Evolutionary conservation across 1,140 invertebrate species (phyloP), one percentile per base, ranked within the genome.

Genomic region (Drosophila lacteicornis): DNA sequence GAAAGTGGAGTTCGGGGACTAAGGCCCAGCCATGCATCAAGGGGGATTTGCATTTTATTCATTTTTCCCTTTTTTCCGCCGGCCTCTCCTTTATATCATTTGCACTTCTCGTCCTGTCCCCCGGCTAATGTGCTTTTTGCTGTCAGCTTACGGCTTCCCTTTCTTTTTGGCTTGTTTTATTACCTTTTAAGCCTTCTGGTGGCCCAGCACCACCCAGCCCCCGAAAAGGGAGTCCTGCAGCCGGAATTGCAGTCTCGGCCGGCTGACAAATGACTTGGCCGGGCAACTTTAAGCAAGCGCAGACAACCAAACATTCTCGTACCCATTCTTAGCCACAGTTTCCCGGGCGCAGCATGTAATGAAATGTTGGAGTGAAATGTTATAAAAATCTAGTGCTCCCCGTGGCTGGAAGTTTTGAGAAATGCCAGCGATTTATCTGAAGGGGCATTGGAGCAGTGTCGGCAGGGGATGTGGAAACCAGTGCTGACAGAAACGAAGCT

Each of bases 151-250:
- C 63, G 81, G 81, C 76, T 47, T 57, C 42, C 22, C 42, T 76
- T 42, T 67, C 58, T 82, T 79, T 85, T 90, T 69, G 78, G 80
- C 81, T 84, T 90, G 84, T 90, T 88, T 88, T 88, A 88, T 88
- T 88, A 90, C 81, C 84, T 88, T 90, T 88, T 88, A 90, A 88
- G 85, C 84, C 84, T 71, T 81, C 71, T 82, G 80, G 79, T 76
- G 71, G 68, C 79, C 45, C 40, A 59, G 55, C 68, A 33, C 27
- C 49, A 40, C 57, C 25, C 19, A 25, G 13, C 60, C 40, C 36
- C 45, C 65, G 19, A 43, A 42, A 47, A 38, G 40, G 15, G 55
- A n/a, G 60, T 60, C 40, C 36, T 80, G 50, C 80, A 78, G 69
- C 84, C 61, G 80, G 66, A 71, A 79, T 75, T 88, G 80, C 84